These are phyloP conservation scores for Callyntrura guangdongensis DNA, from an alignment of 2,888 invertebrate genomes.

Conservation along the genomic window DNA sequence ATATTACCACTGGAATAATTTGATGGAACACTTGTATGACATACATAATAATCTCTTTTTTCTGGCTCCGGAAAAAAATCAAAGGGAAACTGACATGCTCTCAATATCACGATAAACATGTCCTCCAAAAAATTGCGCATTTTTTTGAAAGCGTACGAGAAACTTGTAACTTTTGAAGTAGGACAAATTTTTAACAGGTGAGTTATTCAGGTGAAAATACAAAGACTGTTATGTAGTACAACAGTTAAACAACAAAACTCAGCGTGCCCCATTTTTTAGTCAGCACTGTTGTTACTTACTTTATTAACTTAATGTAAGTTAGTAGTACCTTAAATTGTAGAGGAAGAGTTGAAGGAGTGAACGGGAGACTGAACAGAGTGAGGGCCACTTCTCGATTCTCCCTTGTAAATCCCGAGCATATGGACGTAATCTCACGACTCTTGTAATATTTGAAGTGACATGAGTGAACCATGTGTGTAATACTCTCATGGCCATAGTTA, in stretches of 20 bases:
- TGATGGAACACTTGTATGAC: not conserved
- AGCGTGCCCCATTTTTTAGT: too few relatives aligned
- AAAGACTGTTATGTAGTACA: too few relatives aligned
- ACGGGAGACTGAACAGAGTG: not conserved
- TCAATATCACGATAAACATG: constrained; percentile 54
- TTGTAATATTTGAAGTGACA: constrained; percentile 57
- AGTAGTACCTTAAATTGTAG: too few relatives aligned
- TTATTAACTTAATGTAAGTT: too few relatives aligned
- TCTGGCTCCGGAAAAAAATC: not conserved
- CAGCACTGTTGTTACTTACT: too few relatives aligned
- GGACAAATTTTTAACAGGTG: too few relatives aligned
- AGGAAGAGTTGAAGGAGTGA: not conserved
- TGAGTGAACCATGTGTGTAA: constrained; percentile 68
- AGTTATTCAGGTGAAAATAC: too few relatives aligned
- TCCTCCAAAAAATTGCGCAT: too few relatives aligned
- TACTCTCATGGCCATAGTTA: not conserved
- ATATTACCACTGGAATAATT: not conserved
- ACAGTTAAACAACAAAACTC: too few relatives aligned
- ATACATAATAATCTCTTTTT: not conserved
- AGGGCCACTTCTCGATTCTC: not conserved
- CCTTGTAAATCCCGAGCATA: constrained; percentile 25
- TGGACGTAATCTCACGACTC: constrained; percentile 45
- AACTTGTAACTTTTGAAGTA: not conserved
- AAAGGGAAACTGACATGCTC: constrained; percentile 46
- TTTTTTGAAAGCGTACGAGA: too few relatives aligned